Conservation (phyloP, 92 coral and sea anemone genomes). For the Pocillopora meandrina region DNA sequence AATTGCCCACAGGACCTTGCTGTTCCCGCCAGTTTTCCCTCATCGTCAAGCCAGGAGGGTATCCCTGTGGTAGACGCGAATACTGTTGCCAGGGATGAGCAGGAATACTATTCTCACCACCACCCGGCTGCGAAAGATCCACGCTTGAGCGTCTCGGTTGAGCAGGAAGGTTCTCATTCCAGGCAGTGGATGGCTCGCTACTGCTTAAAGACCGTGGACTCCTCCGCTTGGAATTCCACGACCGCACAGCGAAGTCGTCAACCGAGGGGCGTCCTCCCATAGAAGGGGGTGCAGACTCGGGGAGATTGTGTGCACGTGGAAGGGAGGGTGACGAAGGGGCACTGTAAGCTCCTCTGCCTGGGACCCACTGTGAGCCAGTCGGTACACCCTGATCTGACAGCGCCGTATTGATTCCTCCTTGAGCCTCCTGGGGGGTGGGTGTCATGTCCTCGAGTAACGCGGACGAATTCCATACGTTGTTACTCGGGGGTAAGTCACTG, state of each 20-base stretch:
- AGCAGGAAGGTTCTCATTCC: conserved; percentile 63
- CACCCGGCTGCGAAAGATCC: conserved; percentile 64
- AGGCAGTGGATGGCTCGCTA: conserved; percentile 75
- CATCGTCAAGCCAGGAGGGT: conserved; percentile 64
- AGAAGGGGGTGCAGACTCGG: conserved; percentile 72
- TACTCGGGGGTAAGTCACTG: conserved; percentile 59
- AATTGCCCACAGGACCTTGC: conserved; percentile 31
- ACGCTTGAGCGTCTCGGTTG: conserved; percentile 78
- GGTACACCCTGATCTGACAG: conserved; percentile 75
- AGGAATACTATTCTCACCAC: conserved; percentile 59
- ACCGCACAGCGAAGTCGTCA: conserved; percentile 91
- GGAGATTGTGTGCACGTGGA: conserved; percentile 84
- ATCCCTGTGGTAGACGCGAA: conserved; percentile 69
- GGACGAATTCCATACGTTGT: conserved; percentile 75
- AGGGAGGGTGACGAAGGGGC: conserved; percentile 99
- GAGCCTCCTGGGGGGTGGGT: conserved; percentile 79
- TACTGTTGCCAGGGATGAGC: conserved; percentile 76
- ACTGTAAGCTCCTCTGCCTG: conserved; percentile 91
- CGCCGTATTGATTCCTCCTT: conserved; percentile 63
- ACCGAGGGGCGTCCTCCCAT: conserved; percentile 80
- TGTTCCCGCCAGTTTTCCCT: conserved; percentile 88
- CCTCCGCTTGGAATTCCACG: conserved; percentile 86
- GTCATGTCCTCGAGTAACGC: conserved; percentile 85
- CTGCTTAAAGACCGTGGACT: conserved; percentile 89
- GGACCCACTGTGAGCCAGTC: conserved; percentile 75